Percentiles rank a stretch among this genome's conserved stretches.
Conservation (phyloP, 2,888 invertebrate genomes). For the Lissonota sp. region DNA sequence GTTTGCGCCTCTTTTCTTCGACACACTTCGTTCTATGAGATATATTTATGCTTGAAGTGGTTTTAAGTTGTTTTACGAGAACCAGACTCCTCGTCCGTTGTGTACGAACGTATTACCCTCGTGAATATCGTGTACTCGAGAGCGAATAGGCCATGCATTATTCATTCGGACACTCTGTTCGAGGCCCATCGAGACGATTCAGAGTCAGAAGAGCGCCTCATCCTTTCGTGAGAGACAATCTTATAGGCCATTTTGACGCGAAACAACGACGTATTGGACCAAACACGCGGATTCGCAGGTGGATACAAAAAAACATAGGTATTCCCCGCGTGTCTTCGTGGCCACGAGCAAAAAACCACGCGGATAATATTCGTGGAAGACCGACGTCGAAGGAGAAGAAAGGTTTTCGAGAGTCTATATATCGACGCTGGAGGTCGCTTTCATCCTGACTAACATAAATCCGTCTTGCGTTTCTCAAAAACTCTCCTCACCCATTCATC, state of each 20-base stretch:
- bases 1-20: neutral
- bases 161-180: constrained; percentile 34
- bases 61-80: no score
- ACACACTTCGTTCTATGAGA: neutral
- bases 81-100: neutral
- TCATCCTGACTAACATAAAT: constrained; percentile 21
- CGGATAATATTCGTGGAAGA: constrained; percentile 38
- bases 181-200: no score
- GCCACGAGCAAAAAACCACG: neutral
- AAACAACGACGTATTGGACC: constrained; percentile 2
- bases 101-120: constrained; percentile 47
- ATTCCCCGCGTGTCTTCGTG: constrained; percentile 19
- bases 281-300: constrained; percentile 15
- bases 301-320: constrained; percentile 21
- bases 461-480: constrained; percentile 26
- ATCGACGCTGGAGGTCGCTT: constrained; percentile 39
- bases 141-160: constrained; percentile 45
- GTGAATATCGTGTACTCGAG: constrained; percentile 1
- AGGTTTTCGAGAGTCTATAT: constrained; percentile 18
- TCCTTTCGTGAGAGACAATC: no score
- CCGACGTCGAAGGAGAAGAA: neutral
- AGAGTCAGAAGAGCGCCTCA: no score
- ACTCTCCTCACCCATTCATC: constrained; percentile 1
- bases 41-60: no score
- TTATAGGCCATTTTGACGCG: constrained; percentile 1